Percentiles rank a stretch among this genome's conserved stretches.
Conservation (phyloP, 2,797 vertebrate genomes). For the Gambelia wislizenii region DNA sequence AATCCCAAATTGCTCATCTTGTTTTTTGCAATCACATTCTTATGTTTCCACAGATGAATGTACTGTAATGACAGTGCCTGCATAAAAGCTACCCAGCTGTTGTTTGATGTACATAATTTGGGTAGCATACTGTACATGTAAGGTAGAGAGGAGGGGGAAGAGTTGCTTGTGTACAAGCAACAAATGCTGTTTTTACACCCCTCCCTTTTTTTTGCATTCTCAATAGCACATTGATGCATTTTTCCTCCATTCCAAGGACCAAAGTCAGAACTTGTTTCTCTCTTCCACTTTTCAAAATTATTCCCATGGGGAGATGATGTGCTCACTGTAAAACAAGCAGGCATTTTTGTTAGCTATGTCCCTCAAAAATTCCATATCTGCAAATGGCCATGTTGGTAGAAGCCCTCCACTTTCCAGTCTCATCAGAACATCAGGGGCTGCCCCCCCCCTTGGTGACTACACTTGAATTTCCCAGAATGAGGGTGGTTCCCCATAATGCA, state of each 20-base stretch:
- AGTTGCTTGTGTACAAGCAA: too few species aligned
- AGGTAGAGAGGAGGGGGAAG: too few species aligned
- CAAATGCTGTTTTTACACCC: not conserved
- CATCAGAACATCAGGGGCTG: constrained; percentile 3
- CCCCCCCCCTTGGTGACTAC: not conserved
- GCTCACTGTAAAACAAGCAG: not conserved
- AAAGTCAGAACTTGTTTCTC: not conserved
- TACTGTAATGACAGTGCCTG: too few species aligned
- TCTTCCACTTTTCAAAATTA: not conserved
- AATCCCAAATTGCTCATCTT: not conserved
- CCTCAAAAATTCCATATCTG: not conserved
- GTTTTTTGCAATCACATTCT: too few species aligned
- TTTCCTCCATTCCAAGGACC: not conserved
- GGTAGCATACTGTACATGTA: not conserved
- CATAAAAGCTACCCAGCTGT: not conserved
- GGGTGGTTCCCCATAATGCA: constrained; percentile 20
- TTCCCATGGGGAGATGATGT: not conserved
- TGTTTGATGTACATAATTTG: not conserved
- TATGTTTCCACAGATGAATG: too few species aligned
- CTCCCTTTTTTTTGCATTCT: not conserved
- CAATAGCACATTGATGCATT: not conserved
- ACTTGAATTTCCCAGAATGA: constrained; percentile 37
- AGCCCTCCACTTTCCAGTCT: not conserved
- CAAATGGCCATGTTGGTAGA: not conserved
- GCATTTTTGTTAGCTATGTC: not conserved